Percentiles rank a stretch among this genome's conserved stretches.
Conservation (phyloP, 1,140 invertebrate species). For the Aradophagus sp. region DNA sequence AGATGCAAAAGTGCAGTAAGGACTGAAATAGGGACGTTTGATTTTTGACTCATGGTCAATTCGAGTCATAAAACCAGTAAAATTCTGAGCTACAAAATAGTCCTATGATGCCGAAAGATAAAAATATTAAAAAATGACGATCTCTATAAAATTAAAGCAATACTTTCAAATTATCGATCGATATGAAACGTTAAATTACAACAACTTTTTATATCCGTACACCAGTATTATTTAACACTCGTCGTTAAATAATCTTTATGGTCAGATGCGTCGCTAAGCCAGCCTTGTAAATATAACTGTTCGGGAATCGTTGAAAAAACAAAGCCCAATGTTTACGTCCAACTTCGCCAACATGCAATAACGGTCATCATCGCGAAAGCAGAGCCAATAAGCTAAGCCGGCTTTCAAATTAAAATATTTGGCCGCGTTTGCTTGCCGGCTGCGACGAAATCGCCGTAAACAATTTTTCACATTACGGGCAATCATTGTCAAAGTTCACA, state of each 20-base stretch:
- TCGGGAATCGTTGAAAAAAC: constrained; percentile 7
- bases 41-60: no score
- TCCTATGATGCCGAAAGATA: no score
- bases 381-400: constrained; percentile 8
- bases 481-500: constrained; percentile 31
- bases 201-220: no score
- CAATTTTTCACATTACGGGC: constrained; percentile 23
- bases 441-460: constrained; percentile 12
- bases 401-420: constrained; percentile 26
- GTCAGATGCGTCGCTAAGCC: no score
- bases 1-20: no score
- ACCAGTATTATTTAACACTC: no score
- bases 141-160: no score
- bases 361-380: neutral
- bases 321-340: constrained; percentile 3
- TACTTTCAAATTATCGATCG: constrained; percentile 2
- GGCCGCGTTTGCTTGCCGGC: neutral
- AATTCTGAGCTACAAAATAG: no score
- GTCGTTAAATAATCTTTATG: no score
- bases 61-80: no score
- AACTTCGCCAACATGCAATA: neutral
- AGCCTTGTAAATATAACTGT: constrained; percentile 2
- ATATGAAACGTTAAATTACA: neutral
- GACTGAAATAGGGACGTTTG: no score
- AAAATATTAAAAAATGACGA: no score